Evolutionary conservation across 2,797 vertebrate species (phyloP).

Genomic region (Argentina silus): DNA sequence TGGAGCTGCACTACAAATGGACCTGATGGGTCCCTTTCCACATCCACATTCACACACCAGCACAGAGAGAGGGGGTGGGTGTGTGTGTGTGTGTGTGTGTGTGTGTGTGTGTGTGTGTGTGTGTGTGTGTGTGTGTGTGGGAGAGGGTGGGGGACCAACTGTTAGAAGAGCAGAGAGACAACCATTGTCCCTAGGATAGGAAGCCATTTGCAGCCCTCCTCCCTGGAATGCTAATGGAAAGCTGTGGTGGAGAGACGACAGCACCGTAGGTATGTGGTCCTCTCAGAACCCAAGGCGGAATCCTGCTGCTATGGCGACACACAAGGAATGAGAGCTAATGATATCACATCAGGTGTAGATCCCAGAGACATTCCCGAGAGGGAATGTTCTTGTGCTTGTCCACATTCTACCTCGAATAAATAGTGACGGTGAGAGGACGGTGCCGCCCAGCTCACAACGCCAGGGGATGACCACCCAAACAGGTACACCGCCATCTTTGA

Average conservation of each 20-base stretch:
- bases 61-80: conserved; percentile 5
- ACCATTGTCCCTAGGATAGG: background rate
- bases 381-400: conserved; percentile 45
- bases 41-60: background rate
- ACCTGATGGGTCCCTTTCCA: conserved; percentile 17
- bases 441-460: conserved; percentile 14
- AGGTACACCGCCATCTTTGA: background rate
- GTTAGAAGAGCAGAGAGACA: background rate
- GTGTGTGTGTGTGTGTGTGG: no score
- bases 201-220: background rate
- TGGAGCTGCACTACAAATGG: conserved; percentile 35
- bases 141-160: background rate
- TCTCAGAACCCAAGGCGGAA: background rate
- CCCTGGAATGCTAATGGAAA: background rate
- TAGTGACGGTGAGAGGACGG: conserved; percentile 26
- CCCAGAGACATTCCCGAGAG: conserved; percentile 58
- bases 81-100: no score
- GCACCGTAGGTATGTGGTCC: background rate
- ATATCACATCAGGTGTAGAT: conserved; percentile 49
- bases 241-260: no score
- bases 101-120: no score
- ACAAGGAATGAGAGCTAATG: conserved; percentile 48
- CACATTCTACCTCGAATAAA: conserved; percentile 52
- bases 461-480: background rate
- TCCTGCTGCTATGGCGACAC: background rate